Evolutionary conservation across 2,888 invertebrate genomes (phyloP), one percentile per base, ranked within the genome.

Genomic region (Ophioninae sp.): DNA sequence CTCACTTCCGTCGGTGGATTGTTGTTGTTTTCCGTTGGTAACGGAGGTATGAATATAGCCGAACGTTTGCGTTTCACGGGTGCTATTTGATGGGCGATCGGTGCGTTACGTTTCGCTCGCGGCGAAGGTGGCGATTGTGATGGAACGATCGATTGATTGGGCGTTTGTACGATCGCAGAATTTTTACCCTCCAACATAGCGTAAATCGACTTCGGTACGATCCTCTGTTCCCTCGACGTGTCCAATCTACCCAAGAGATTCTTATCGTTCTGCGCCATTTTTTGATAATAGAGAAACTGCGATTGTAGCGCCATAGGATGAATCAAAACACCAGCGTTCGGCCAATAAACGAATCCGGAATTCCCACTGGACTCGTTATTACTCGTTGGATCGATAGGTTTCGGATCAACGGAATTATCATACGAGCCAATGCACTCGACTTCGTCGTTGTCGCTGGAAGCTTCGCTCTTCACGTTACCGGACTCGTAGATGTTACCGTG

Each of bases 1-100:
- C 97, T 97, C 63, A 97, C 98, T 93, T 97, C 97, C 0, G 97
- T 96, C 0, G 97, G 96, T 0, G 97, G 97, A 88, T 96, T 96
- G 3, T 95, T 95, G 87, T 95, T 96, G 83, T 93, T 95, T 88
- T 96, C 96, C 5, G 96, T 94, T 0, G 96, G 96, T 92, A 97
- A 95, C 0, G 97, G 97, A 0, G 97, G 97, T 86, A 97, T 97
- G 89, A 97, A 97, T 86, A 97, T 97, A 0, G 97, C 97, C 0
- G 97, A 96, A 0, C 97, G 94, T 90, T 97, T 97, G 73, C 96
- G 93, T 90, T 97, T 96, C 0, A 95, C 95, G 0, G 95, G 94
- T 0, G 93, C 91, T 3, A 85, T 72, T 41, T 79, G 80, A 39
- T 89, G 89, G 6, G 85, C 84, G 0, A 94, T 76, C 90, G 94